These are phyloP conservation scores for Sturmia bella DNA, from an alignment of 2,888 invertebrate species.

Conservation along the genomic window DNA sequence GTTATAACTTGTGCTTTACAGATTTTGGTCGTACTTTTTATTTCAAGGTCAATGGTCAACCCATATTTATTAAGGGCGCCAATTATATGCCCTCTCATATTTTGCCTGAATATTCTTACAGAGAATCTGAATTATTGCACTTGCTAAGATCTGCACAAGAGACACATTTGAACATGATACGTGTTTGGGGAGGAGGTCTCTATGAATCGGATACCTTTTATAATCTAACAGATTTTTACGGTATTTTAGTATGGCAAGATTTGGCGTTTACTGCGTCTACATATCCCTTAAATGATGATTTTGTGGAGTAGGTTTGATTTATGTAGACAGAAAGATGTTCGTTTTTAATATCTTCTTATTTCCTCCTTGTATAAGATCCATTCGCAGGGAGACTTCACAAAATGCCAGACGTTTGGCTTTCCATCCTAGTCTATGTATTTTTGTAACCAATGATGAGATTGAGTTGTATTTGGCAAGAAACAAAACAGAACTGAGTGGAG, in stretches of 20 bases:
- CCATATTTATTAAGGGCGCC: slow-evolving; percentile 95
- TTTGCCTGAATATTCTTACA: slow-evolving; percentile 87
- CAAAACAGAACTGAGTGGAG: slow-evolving; percentile 85
- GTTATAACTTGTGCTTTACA: slow-evolving; percentile 69
- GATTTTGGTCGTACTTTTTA: slow-evolving; percentile 89
- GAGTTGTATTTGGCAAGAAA: slow-evolving; percentile 91
- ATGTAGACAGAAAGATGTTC: too few species aligned
- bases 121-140: slow-evolving; percentile 82
- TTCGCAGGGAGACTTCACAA: slow-evolving; percentile 89
- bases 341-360: too few species aligned
- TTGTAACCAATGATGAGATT: slow-evolving; percentile 98
- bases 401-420: slow-evolving; percentile 91
- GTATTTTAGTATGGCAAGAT: slow-evolving; percentile 98
- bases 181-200: slow-evolving; percentile 98
- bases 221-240: slow-evolving; percentile 91
- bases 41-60: slow-evolving; percentile 91
- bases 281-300: slow-evolving; percentile 90
- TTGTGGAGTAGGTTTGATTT: slow-evolving; percentile 83
- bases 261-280: slow-evolving; percentile 96
- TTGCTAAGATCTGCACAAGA: slow-evolving; percentile 88
- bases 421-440: slow-evolving; percentile 93
- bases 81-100: slow-evolving; percentile 95
- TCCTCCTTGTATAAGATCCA: slow-evolving; percentile 83
- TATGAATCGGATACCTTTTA: slow-evolving; percentile 97
- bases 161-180: slow-evolving; percentile 93